Evolutionary conservation across 2,797 vertebrate genomes (phyloP).

Genomic region (Brachymystax lenok): DNA sequence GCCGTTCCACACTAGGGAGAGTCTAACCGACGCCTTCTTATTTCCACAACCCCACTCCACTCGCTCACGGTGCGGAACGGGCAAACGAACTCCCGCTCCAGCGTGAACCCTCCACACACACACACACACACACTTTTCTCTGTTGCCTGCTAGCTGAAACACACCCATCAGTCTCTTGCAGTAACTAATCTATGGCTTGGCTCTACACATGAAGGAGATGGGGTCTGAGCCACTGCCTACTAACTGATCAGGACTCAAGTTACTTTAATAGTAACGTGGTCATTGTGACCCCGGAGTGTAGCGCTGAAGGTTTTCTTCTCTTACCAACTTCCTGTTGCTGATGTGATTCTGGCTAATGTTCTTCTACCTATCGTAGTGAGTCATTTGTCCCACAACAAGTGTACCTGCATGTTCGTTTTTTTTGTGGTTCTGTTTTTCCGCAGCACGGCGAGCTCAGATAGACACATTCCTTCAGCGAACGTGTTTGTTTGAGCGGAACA

Average conservation of each 20-base stretch:
- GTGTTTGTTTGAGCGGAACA: slow-evolving; percentile 59
- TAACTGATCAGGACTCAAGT: neutral
- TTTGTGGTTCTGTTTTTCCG: slow-evolving; percentile 5
- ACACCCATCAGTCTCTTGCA: neutral
- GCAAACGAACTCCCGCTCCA: neutral
- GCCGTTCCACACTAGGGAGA: slow-evolving; percentile 48
- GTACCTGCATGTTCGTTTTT: slow-evolving; percentile 39
- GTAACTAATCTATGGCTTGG: neutral
- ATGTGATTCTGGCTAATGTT: neutral
- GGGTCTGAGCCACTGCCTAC: neutral
- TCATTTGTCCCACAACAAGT: slow-evolving; percentile 49
- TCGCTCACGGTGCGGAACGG: slow-evolving; percentile 62
- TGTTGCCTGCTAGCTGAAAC: neutral
- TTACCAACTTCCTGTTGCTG: neutral
- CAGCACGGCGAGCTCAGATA: slow-evolving; percentile 46
- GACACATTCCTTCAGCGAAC: slow-evolving; percentile 37
- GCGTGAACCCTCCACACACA: neutral
- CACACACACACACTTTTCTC: neutral
- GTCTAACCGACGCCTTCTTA: slow-evolving; percentile 64
- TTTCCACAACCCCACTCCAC: slow-evolving; percentile 53
- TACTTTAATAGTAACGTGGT: neutral
- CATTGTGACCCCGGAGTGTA: neutral
- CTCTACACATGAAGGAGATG: neutral
- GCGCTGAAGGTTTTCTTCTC: neutral
- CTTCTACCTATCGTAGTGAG: slow-evolving; percentile 3